A percentile compares a stretch with the other conserved stretches of the same genome.
These are phyloP conservation scores for Cosmopolites sordidus DNA, from an alignment of 2,888 invertebrate genomes.

Conservation along the genomic window DNA sequence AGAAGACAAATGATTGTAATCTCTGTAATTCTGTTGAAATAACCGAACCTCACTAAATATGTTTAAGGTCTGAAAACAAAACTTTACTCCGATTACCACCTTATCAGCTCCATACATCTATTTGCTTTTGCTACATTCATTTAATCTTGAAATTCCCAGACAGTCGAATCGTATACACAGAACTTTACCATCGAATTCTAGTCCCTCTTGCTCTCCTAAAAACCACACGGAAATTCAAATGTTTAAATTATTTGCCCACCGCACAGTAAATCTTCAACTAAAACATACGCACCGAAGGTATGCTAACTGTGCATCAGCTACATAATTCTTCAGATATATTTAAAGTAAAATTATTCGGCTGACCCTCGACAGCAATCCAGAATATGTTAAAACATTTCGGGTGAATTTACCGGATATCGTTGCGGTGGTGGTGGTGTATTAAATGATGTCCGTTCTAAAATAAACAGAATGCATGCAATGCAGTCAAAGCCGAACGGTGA, in stretches of 20 bases:
- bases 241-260: background rate
- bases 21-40: too few species aligned
- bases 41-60: too few species aligned
- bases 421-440: conserved; percentile 41
- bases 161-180: too few species aligned
- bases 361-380: conserved; percentile 29
- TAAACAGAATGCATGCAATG: conserved; percentile 47
- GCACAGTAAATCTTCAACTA: background rate
- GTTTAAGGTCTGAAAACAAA: too few species aligned
- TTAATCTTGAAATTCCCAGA: too few species aligned
- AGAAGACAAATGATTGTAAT: too few species aligned
- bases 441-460: conserved; percentile 42
- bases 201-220: too few species aligned
- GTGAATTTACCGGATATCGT: conserved; percentile 45
- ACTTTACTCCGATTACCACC: too few species aligned
- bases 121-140: too few species aligned
- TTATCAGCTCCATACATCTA: too few species aligned
- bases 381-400: conserved; percentile 37
- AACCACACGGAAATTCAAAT: background rate
- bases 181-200: too few species aligned
- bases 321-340: conserved; percentile 11
- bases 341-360: conserved; percentile 14
- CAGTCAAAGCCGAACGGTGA: conserved; percentile 45
- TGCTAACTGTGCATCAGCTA: background rate
- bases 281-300: background rate